A percentile compares a stretch with the other conserved stretches of the same genome.
phyloP scores from a whole-genome alignment of 1,140 invertebrate genomes.

The Bombus confusus region DNA sequence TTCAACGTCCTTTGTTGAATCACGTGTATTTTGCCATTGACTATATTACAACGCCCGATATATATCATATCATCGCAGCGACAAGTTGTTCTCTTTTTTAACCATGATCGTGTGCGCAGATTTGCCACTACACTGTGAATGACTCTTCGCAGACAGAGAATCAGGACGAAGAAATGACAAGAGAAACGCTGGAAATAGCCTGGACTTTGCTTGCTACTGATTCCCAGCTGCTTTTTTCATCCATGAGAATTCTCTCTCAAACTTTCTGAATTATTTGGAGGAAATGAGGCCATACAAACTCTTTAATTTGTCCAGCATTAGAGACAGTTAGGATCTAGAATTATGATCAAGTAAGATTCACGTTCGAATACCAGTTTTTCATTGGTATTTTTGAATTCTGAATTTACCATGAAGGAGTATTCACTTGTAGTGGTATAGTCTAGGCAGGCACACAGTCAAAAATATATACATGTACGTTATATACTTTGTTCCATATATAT shows the following conservation, averaged over 20 bases:
- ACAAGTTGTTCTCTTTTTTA: conserved; percentile 20
- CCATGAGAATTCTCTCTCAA: neutral
- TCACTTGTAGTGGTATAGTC: neutral
- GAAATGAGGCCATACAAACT: neutral
- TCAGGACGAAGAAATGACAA: neutral
- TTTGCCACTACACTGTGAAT: neutral
- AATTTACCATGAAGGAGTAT: neutral
- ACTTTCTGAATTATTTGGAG: neutral
- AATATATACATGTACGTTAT: conserved; percentile 19
- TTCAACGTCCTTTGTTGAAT: neutral
- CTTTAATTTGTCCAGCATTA: neutral
- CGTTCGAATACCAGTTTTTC: neutral
- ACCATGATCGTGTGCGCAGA: neutral
- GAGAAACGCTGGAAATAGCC: neutral
- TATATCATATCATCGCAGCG: neutral
- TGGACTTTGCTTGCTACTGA: neutral
- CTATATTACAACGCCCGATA: neutral
- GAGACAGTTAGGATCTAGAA: neutral
- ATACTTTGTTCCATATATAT: neutral
- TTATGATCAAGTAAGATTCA: neutral
- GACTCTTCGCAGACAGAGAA: neutral
- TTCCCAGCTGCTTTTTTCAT: neutral
- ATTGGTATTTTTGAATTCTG: neutral
- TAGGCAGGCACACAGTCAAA: neutral
- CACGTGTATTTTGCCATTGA: neutral